Conservation (phyloP, 2,113 vertebrate species). For the Phasianus colchicus region DNA sequence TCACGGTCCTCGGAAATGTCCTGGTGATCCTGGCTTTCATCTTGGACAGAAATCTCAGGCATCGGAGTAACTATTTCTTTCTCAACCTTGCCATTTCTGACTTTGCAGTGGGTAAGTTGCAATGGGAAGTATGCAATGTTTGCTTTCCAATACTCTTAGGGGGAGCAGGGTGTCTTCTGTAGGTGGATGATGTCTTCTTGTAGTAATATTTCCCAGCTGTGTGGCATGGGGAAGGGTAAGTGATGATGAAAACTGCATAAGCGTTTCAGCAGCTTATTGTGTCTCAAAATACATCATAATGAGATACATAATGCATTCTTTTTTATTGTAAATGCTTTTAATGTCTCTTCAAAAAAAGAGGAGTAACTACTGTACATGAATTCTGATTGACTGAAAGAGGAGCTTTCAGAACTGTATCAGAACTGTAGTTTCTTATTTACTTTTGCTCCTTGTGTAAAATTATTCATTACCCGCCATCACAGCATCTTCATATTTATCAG, state of each 20-base stretch:
- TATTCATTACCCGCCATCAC: not conserved
- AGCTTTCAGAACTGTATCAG: not conserved
- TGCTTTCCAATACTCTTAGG: too few species aligned
- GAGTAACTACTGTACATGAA: not conserved
- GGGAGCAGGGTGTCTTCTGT: too few species aligned
- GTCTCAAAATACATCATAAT: not conserved
- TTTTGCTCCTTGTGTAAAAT: not conserved
- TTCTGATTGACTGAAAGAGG: not conserved
- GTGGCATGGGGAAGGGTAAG: too few species aligned
- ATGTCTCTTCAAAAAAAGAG: not conserved
- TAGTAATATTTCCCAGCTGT: too few species aligned
- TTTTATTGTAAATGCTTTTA: not conserved
- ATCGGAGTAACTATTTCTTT: constrained; percentile 88
- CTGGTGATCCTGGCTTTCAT: constrained; percentile 89
- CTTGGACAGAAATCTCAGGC: constrained; percentile 88
- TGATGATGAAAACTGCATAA: too few species aligned
- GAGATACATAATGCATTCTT: not conserved
- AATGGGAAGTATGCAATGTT: too few species aligned
- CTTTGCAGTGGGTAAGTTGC: too few species aligned
- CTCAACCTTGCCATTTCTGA: constrained; percentile 92
- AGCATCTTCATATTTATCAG: not conserved
- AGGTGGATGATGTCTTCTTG: too few species aligned
- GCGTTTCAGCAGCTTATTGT: not conserved
- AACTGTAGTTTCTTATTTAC: not conserved
- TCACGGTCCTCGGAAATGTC: constrained; percentile 86